Evolutionary conservation across 37 sponge, comb jelly and placozoan genomes (phyloP).

Genomic region (Aplysina aerophoba): DNA sequence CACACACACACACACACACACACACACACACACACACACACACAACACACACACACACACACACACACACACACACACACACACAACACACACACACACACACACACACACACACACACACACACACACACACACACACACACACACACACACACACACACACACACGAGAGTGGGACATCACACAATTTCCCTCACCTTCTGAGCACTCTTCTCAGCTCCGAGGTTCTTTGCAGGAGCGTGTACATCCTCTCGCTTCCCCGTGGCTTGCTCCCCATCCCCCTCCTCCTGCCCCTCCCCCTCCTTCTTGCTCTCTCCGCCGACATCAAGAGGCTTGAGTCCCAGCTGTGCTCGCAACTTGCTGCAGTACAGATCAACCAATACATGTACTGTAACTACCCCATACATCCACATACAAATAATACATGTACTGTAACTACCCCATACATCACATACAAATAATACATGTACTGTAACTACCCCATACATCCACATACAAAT

Average conservation of each 20-base stretch:
- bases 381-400: no score
- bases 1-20: constrained; percentile 35
- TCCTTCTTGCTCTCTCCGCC: not conserved
- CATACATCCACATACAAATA: no score
- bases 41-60: constrained; percentile 17
- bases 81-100: constrained; percentile 39
- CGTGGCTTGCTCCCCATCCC: not conserved
- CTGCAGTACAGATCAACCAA: no score
- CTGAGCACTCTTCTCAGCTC: constrained; percentile 61
- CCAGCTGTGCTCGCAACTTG: constrained; percentile 80
- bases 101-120: constrained; percentile 45
- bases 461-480: no score
- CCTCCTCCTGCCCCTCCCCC: not conserved
- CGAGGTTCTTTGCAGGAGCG: constrained; percentile 87
- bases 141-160: constrained; percentile 45
- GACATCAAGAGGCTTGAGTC: constrained; percentile 84
- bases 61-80: no score
- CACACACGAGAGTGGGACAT: constrained; percentile 4
- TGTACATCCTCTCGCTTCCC: constrained; percentile 76
- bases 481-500: no score
- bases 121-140: constrained; percentile 32
- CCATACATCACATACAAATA: no score
- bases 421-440: no score
- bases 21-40: constrained; percentile 46
- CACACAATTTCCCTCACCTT: constrained; percentile 59